Evolutionary conservation across 2,113 vertebrate species (phyloP).

Genomic region (Leptosomus discolor): DNA sequence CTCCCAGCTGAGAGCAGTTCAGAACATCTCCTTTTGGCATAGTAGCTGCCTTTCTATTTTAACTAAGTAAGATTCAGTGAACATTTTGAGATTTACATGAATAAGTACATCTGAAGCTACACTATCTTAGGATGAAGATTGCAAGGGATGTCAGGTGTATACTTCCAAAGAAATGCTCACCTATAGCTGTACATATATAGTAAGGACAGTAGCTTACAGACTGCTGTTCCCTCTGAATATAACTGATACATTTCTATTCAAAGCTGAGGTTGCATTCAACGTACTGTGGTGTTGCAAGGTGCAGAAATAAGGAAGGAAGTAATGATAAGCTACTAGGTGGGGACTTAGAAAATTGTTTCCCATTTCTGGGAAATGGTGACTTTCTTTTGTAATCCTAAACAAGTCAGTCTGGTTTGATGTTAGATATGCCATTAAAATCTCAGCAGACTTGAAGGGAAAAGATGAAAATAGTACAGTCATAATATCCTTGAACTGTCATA

Average conservation of each 20-base stretch:
- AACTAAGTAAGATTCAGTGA: background rate
- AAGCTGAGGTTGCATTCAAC: background rate
- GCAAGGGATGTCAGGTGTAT: background rate
- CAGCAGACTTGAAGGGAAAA: background rate
- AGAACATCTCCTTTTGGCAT: background rate
- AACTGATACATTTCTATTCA: background rate
- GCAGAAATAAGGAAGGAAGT: background rate
- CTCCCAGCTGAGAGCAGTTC: background rate
- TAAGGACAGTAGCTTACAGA: background rate
- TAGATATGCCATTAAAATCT: background rate
- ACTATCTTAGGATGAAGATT: background rate
- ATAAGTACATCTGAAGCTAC: background rate
- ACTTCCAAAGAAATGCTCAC: background rate
- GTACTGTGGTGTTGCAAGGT: background rate
- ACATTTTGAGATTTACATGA: background rate
- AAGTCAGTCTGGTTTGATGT: background rate
- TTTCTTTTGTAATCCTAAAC: background rate
- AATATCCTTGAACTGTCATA: background rate
- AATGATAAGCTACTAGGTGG: background rate
- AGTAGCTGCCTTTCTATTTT: background rate
- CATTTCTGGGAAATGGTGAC: background rate
- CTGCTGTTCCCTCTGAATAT: background rate
- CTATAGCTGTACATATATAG: background rate
- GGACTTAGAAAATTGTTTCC: background rate
- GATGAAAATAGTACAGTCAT: background rate